Evolutionary conservation across 2,888 invertebrate species (phyloP), one percentile per base, ranked within the genome.

Genomic region (Monopis laevigella): DNA sequence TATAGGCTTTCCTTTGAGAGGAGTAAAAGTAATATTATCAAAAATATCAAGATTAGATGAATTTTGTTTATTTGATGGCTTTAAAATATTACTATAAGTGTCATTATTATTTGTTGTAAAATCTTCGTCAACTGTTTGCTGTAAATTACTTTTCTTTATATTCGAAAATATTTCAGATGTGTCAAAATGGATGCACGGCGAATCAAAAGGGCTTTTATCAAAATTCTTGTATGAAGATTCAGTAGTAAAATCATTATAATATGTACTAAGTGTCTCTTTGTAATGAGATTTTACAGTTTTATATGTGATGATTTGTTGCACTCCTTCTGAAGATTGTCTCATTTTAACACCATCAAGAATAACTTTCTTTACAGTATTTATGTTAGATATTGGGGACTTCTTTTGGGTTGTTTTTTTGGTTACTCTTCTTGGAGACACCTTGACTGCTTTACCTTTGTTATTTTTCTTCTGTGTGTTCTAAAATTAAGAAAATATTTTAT

Each of bases 21-120:
- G 80, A 3, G 78, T 77, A 46, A 77, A 80, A 4, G 63, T 67
- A 1, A 78, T 55, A 50, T 77, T 69, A 45, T 80, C 78, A 55
- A 78, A 75, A 27, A 77, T 48, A 44, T 77, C 68, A 32, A 60
- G 47, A 7, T 51, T 52, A 18, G 63, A 59, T 43, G 40, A 47
- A 8, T 43, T 48, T 47, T 65, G 64, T 44, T 57, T 71, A 41
- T 72, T 75, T n/a, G 59, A 64, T 30, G 68, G 61, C 49, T 65
- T 68, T 14, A 74, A 46, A 27, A 69, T 48, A 56, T 72, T 71
- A 36, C 51, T 50, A 1, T 52, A 18, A 53, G 39, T 38, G 46
- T 36, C 27, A 32, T 43, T 53, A 16, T 34, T 26, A 28, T 17
- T 50, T n/a, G n/a, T n/a, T n/a, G n/a, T n/a, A n/a, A n/a, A n/a